Base-by-base conservation (phyloP, 2,888 invertebrate genomes). In the Atrina japonica region DNA sequence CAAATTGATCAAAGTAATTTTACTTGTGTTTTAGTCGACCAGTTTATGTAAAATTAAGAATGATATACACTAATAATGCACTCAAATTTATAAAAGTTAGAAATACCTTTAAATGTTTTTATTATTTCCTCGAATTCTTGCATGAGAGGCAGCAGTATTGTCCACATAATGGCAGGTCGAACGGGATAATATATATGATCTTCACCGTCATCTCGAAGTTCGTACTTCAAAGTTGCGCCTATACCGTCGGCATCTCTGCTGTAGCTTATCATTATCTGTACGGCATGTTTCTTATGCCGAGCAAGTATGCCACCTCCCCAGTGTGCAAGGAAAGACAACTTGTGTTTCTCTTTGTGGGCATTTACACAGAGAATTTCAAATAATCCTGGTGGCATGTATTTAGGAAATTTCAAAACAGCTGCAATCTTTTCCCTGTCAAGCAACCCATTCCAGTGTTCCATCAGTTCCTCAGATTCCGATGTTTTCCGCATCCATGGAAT, bases 311-410 rank as follows among this genome's bases (percentile, higher is more conserved):
- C 88, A 29, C 80, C 75, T 18, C 77, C 80, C 89, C 89, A 89
- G 71, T 88, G 88, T 16, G 82, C 78, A 55, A 84, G 45, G 50
- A 83, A 82, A 21, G 64, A 69, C 21, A 88, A 76, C 11, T 83
- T 80, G 59, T 83, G 78, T 41, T 70, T 70, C 41, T 70, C 66
- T 30, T 72, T 66, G 58, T 84, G 82, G 2, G 83, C 81, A 11
- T 86, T 81, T 11, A 86, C 85, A 41, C 80, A 78, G 27, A 88
- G 63, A 45, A 82, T 77, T 67, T 88, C 87, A 67, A 89, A 88
- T 45, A 89, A 65, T 1, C 89, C 89, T 0, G 88, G 87, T 0
- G 88, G 89, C 71, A 86, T 77, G 66, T 86, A 88, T 52, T 77
- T 80, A 0, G 88, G 88, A 64, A 89, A 89, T 18, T 80, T 78